These are phyloP conservation scores for Pyrgilauda ruficollis DNA, from an alignment of 2,113 vertebrate genomes.

Conservation along the genomic window DNA sequence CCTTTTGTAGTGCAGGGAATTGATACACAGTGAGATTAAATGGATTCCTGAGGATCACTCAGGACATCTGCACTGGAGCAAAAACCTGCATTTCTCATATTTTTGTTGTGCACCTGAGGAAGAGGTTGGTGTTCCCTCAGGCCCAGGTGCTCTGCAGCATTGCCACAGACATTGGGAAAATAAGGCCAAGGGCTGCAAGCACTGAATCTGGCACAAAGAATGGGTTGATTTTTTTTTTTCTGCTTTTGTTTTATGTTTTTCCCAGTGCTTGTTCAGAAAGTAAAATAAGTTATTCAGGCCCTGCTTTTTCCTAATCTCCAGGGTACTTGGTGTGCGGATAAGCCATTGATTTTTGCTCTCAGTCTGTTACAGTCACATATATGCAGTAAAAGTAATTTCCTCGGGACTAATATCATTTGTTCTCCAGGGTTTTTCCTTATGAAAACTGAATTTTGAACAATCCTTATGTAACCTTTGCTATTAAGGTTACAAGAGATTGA, in stretches of 20 bases:
- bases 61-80: background rate
- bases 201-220: background rate
- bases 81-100: background rate
- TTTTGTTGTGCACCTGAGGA: background rate
- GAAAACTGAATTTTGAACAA: slow-evolving; percentile 58
- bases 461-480: slow-evolving; percentile 50
- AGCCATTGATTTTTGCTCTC: slow-evolving; percentile 60
- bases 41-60: background rate
- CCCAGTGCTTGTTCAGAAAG: slow-evolving; percentile 15
- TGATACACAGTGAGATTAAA: background rate
- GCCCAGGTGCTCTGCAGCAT: background rate
- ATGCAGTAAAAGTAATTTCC: slow-evolving; percentile 62
- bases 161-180: background rate
- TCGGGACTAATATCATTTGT: slow-evolving; percentile 48
- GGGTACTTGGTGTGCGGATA: slow-evolving; percentile 22
- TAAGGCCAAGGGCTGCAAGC: background rate
- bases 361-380: slow-evolving; percentile 50
- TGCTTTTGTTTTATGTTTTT: slow-evolving; percentile 20
- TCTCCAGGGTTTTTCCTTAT: slow-evolving; percentile 51
- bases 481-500: slow-evolving; percentile 36
- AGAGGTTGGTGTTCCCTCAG: background rate
- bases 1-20: background rate
- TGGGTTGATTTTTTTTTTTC: background rate
- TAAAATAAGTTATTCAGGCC: slow-evolving; percentile 57
- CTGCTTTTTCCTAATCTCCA: slow-evolving; percentile 52